phyloP scores from a whole-genome alignment of 2,797 vertebrate species.

The Myotis pilosus region DNA sequence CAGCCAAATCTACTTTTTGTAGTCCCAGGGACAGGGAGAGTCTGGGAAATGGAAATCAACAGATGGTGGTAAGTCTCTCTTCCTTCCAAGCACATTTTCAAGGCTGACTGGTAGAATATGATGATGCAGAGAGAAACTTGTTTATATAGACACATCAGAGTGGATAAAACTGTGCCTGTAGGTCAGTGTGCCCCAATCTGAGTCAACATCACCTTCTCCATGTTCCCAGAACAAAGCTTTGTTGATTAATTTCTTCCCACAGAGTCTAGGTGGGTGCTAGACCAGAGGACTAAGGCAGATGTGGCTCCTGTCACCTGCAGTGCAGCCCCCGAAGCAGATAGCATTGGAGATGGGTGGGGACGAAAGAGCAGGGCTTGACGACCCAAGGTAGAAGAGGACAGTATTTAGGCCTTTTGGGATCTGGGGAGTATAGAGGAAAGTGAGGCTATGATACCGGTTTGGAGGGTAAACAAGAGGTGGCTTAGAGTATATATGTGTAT shows the following conservation, averaged over 20 bases:
- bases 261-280: not conserved
- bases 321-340: not conserved
- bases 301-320: not conserved
- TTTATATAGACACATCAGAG: not conserved
- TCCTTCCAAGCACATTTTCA: not conserved
- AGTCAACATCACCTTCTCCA: not conserved
- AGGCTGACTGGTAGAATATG: not conserved
- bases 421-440: not conserved
- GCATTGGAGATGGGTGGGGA: not conserved
- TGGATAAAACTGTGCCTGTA: not conserved
- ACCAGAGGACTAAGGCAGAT: not conserved
- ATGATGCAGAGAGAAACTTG: not conserved
- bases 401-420: not conserved
- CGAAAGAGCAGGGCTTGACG: not conserved
- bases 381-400: not conserved
- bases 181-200: not conserved
- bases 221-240: not conserved
- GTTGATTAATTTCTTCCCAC: not conserved
- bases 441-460: not conserved
- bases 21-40: not conserved
- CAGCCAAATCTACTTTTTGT: not conserved
- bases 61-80: not conserved
- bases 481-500: not conserved
- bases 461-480: not conserved
- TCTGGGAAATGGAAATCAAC: slow-evolving; percentile 42